Conservation (phyloP, 2,797 vertebrate species). For the Balearica regulorum region DNA sequence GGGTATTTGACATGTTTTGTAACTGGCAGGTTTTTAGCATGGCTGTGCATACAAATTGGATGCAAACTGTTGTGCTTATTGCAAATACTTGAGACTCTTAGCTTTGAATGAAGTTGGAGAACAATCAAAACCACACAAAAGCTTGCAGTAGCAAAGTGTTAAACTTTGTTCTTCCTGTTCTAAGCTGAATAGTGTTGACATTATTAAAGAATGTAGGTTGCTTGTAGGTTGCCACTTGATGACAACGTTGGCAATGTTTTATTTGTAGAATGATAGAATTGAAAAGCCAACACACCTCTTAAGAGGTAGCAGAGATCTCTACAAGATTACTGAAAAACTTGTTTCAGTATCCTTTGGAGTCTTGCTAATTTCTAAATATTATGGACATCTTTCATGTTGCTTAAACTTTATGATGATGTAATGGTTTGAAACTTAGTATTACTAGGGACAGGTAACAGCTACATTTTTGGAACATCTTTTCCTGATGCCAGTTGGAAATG, state of each 20-base stretch:
- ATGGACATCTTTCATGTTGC: background rate
- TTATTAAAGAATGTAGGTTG: background rate
- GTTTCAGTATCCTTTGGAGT: background rate
- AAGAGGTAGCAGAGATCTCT: background rate
- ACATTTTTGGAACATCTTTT: background rate
- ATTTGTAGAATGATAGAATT: background rate
- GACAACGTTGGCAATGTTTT: background rate
- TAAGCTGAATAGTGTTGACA: background rate
- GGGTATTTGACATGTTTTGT: background rate
- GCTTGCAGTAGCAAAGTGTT: background rate
- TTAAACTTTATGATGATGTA: background rate
- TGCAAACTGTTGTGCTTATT: background rate
- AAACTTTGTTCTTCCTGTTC: background rate
- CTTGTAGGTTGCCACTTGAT: background rate
- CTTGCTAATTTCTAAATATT: background rate
- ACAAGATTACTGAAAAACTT: background rate
- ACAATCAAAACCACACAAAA: background rate
- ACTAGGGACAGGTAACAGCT: background rate
- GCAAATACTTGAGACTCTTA: background rate
- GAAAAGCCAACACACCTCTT: background rate
- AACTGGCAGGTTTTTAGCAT: background rate
- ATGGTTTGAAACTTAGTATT: background rate
- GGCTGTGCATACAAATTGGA: background rate
- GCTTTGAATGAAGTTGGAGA: background rate
- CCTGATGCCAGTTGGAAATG: accelerated